phyloP scores from a whole-genome alignment of 2,888 invertebrate species.

The Tachina fera region DNA sequence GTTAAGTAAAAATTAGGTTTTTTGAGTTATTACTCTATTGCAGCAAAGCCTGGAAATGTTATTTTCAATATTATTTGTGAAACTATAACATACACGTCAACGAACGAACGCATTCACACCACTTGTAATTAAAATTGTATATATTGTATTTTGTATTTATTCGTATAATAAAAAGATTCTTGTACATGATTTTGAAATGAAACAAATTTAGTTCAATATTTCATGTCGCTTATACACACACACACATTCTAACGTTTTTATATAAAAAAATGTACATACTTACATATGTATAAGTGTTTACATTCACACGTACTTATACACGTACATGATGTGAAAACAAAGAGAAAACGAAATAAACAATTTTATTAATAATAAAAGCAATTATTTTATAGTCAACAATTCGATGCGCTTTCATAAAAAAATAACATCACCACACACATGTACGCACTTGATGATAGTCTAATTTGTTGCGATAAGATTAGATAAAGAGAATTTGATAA shows the following conservation, averaged over 20 bases:
- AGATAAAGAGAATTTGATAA: constrained; percentile 25
- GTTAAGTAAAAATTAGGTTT: no score
- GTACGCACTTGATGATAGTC: not conserved
- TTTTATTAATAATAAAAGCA: constrained; percentile 39
- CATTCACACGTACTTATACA: not conserved
- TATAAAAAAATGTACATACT: not conserved
- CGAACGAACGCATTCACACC: not conserved
- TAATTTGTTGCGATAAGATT: constrained; percentile 44
- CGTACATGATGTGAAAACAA: not conserved
- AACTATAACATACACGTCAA: constrained; percentile 1
- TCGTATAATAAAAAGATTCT: constrained; percentile 31
- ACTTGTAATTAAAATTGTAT: constrained; percentile 19
- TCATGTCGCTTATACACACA: constrained; percentile 22
- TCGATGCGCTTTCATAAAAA: constrained; percentile 46
- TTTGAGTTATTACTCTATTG: no score
- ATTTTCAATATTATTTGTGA: constrained; percentile 29
- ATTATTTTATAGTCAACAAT: constrained; percentile 37
- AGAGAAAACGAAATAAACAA: constrained; percentile 14
- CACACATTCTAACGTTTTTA: not conserved
- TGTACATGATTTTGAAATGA: constrained; percentile 64
- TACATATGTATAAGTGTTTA: not conserved
- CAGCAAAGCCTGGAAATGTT: not conserved
- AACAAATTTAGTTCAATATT: constrained; percentile 49
- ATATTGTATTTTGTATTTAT: constrained; percentile 15
- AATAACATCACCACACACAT: not conserved